phyloP scores from a whole-genome alignment of 2,797 vertebrate species.

The Neopelma chrysocephalum region DNA sequence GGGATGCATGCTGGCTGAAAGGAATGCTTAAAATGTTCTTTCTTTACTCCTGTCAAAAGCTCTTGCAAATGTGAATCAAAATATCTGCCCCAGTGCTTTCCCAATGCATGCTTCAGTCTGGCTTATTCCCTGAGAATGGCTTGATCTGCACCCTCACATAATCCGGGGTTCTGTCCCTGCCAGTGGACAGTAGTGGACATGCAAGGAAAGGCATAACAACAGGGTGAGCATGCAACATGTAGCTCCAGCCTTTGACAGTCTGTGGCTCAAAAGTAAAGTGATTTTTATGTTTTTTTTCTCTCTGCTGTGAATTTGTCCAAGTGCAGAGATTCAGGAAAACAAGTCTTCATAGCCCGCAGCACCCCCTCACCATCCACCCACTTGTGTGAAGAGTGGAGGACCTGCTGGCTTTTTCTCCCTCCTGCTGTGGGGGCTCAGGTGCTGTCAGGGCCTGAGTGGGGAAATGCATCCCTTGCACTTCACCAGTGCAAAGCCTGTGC shows the following conservation, averaged over 20 bases:
- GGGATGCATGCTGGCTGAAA: conserved; percentile 17
- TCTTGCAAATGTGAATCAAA: conserved; percentile 36
- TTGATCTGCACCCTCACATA: not conserved
- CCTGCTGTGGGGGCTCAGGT: not conserved
- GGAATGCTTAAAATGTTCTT: conserved; percentile 63
- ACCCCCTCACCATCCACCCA: not conserved
- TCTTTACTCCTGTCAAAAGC: conserved; percentile 55
- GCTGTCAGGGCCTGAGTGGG: not conserved
- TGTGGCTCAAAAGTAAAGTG: not conserved
- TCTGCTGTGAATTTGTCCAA: not conserved
- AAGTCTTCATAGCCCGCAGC: not conserved
- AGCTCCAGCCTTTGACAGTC: not conserved
- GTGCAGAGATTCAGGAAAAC: not conserved
- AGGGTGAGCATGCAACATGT: not conserved
- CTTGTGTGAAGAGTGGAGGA: not conserved
- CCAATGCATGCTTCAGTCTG: not conserved
- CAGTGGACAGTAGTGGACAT: not conserved
- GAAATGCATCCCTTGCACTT: accelerated
- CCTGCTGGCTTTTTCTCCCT: not conserved
- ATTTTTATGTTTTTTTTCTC: accelerated
- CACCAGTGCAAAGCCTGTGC: not conserved
- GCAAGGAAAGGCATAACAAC: not conserved
- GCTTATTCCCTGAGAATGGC: not conserved
- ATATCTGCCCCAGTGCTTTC: conserved; percentile 39
- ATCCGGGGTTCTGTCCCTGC: not conserved